phyloP scores from a whole-genome alignment of 2,888 invertebrate genomes.

The Heliconius aoede region DNA sequence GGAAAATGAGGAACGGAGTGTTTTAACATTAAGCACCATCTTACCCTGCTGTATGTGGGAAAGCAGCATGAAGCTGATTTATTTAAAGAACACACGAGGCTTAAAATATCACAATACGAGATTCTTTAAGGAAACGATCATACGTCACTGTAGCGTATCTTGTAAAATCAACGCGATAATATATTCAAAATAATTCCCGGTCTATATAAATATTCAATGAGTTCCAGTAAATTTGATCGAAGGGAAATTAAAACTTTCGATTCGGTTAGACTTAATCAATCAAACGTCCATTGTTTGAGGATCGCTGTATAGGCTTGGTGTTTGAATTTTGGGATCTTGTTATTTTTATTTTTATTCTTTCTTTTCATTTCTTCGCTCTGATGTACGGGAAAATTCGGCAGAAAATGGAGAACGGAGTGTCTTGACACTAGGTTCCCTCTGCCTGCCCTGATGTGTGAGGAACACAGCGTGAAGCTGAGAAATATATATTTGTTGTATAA shows the following conservation, averaged over 20 bases:
- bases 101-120: neutral
- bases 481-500: neutral
- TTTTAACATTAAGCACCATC: neutral
- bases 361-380: no score
- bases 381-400: no score
- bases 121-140: conserved; percentile 7
- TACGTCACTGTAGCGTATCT: conserved; percentile 22
- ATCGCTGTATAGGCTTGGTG: conserved; percentile 34
- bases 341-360: no score
- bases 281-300: conserved; percentile 45
- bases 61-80: no score
- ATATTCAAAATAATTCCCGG: conserved; percentile 45
- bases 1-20: neutral
- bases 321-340: conserved; percentile 19
- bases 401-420: no score
- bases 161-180: conserved; percentile 34
- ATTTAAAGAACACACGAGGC: no score
- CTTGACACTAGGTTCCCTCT: no score
- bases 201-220: conserved; percentile 47
- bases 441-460: no score
- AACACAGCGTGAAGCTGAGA: no score
- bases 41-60: neutral
- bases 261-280: conserved; percentile 47
- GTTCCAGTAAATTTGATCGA: conserved; percentile 45
- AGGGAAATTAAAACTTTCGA: conserved; percentile 47